Percentiles rank a stretch among this genome's conserved stretches.
Evolutionary conservation across 2,888 invertebrate genomes (phyloP).

Genomic region (Drosophila mimetica): DNA sequence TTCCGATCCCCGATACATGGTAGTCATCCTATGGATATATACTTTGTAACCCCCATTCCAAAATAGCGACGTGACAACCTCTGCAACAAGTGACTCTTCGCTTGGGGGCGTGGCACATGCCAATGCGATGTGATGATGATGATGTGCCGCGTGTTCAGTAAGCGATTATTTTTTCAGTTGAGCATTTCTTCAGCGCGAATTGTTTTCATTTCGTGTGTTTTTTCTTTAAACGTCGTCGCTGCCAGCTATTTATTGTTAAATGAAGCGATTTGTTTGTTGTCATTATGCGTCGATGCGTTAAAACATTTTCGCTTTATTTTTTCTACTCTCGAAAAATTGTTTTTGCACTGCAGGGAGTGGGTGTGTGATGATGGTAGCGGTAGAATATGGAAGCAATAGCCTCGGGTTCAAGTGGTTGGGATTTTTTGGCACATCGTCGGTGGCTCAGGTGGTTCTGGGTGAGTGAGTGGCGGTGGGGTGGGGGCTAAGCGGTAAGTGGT

Average conservation of each 20-base stretch:
- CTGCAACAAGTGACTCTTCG: slow-evolving; percentile 55
- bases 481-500: slow-evolving; percentile 14
- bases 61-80: slow-evolving; percentile 5
- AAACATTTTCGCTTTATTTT: slow-evolving; percentile 81
- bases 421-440: slow-evolving; percentile 50
- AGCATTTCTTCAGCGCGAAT: slow-evolving; percentile 52
- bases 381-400: slow-evolving; percentile 22
- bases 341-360: slow-evolving; percentile 48
- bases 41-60: neutral
- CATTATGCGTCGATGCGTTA: slow-evolving; percentile 80
- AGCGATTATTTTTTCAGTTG: slow-evolving; percentile 78
- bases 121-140: slow-evolving; percentile 9
- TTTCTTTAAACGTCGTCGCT: slow-evolving; percentile 63
- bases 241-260: slow-evolving; percentile 83
- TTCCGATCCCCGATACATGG: slow-evolving; percentile 17
- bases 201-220: slow-evolving; percentile 57
- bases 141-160: slow-evolving; percentile 65
- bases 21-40: slow-evolving; percentile 3
- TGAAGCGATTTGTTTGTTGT: slow-evolving; percentile 82
- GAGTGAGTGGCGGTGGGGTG: neutral
- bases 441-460: slow-evolving; percentile 20
- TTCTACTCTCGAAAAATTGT: slow-evolving; percentile 67
- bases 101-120: slow-evolving; percentile 29
- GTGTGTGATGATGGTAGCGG: neutral
- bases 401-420: slow-evolving; percentile 56